Base-by-base conservation (phyloP, 1,140 invertebrate genomes). In the Palaemon carinicauda region DNA sequence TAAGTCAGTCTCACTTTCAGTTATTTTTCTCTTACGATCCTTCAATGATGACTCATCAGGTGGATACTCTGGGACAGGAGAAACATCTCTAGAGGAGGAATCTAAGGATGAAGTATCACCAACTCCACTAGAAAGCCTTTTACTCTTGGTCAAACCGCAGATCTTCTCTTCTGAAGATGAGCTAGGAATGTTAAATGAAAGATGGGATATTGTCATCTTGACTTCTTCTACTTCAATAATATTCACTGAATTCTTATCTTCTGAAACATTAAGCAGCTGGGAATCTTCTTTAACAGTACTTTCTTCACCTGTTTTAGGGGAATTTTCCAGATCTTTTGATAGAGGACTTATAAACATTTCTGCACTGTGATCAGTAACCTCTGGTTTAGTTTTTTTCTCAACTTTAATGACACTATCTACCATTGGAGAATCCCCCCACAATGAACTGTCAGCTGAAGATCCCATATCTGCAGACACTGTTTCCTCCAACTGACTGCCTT, bases 191-290 rank as follows among this genome's bases (percentile, higher is more conserved):
- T 88, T 80, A 51, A 89, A 88, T 1, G 81, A 77, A 0, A 88
- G 29, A 71, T 88, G 87, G 15, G 89, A 82, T 27, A 89, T 88
- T 27, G 82, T 88, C 51, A 81, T 89, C 80, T 89, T 88, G 21
- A 89, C 87, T 60, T 89, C 88, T 53, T 89, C 89, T 50, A 89
- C 87, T 65, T 89, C 89, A 29, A 87, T 80, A 17, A 87, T 53
- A 31, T 50, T 73, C n/a, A 86, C 3, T 21, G 17, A 69, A 29
- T 86, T 86, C 3, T 60, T 33, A 14, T 73, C 65, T 27, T 82
- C 80, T 82, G 50, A 52, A n/a, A 19, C 14, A 65, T 19, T 31
- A 17, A 17, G 31, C 21, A n/a, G 14, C 50, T 74, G 24, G n/a
- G 78, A 80, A 24, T 24, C 17, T 19, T 54, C 52, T 21, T 80